These are phyloP conservation scores for Lordiphosa mommai DNA, from an alignment of 1,140 invertebrate species.

Conservation along the genomic window DNA sequence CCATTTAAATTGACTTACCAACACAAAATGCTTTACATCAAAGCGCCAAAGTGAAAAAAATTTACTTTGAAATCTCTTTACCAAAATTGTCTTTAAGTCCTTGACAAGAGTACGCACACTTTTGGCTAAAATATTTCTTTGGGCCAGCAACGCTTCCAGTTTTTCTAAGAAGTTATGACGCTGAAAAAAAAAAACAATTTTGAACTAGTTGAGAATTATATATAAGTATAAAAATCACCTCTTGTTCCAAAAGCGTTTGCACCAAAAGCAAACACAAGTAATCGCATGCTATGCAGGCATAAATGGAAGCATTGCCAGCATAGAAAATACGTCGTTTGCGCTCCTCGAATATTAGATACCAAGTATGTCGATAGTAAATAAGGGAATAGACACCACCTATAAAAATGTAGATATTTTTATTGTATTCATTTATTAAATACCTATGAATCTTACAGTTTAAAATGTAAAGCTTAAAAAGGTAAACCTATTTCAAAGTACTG, in stretches of 20 bases:
- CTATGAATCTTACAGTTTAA: too few species aligned
- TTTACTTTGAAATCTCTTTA: constrained; percentile 13
- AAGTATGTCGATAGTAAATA: constrained; percentile 46
- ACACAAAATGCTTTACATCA: constrained; percentile 25
- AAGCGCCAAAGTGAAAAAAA: constrained; percentile 27
- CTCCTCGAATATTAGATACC: constrained; percentile 53
- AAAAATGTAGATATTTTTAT: constrained; percentile 21
- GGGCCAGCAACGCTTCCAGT: constrained; percentile 5
- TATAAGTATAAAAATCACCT: constrained; percentile 25
- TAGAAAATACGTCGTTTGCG: constrained; percentile 55
- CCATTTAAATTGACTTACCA: constrained; percentile 13
- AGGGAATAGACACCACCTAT: constrained; percentile 40
- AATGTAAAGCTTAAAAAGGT: too few species aligned
- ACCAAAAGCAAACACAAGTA: constrained; percentile 42
- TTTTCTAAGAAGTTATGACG: constrained; percentile 13
- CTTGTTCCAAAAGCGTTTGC: constrained; percentile 25
- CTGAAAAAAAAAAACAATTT: constrained; percentile 7
- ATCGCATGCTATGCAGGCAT: constrained; percentile 59
- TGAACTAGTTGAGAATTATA: neutral
- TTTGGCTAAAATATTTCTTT: constrained; percentile 7
- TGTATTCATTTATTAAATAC: too few species aligned
- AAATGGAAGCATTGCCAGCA: constrained; percentile 58
- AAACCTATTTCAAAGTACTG: too few species aligned
- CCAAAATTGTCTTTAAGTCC: constrained; percentile 25
- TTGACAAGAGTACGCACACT: constrained; percentile 22